phyloP scores from a whole-genome alignment of 2,888 invertebrate species.

The Brenthis ino region DNA sequence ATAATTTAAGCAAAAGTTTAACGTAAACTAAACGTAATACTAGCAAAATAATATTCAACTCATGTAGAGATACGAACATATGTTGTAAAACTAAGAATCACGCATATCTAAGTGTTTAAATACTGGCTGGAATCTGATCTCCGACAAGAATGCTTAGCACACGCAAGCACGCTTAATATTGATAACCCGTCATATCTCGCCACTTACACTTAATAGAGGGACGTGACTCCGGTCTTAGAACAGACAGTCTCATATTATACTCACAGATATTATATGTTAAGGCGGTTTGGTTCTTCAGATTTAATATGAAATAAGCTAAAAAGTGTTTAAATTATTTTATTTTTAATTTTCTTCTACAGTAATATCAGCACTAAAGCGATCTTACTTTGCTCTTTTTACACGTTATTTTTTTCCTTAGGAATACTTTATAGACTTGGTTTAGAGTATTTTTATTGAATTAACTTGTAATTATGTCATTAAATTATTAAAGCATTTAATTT shows the following conservation, averaged over 20 bases:
- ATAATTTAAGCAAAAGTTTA: background rate
- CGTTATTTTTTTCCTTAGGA: too few relatives aligned
- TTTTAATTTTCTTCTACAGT: background rate
- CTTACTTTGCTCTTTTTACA: too few relatives aligned
- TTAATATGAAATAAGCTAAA: constrained; percentile 12
- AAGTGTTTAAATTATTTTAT: background rate
- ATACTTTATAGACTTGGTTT: too few relatives aligned
- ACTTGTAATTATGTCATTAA: too few relatives aligned
- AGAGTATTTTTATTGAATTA: too few relatives aligned
- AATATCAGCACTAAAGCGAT: background rate
- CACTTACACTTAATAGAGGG: constrained; percentile 52
- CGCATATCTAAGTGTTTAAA: constrained; percentile 13
- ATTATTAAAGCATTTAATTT: too few relatives aligned
- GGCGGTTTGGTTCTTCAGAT: constrained; percentile 17
- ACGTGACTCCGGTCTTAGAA: constrained; percentile 49
- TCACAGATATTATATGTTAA: constrained; percentile 23
- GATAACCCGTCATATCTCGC: constrained; percentile 50
- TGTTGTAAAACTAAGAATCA: background rate
- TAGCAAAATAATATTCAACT: background rate
- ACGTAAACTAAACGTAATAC: background rate
- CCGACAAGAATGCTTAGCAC: constrained; percentile 31
- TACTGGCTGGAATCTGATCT: constrained; percentile 16
- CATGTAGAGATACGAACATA: background rate
- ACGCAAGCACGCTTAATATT: constrained; percentile 42
- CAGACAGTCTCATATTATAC: constrained; percentile 32